phyloP scores from a whole-genome alignment of 2,888 invertebrate species.

The Tenthredo amoena region DNA sequence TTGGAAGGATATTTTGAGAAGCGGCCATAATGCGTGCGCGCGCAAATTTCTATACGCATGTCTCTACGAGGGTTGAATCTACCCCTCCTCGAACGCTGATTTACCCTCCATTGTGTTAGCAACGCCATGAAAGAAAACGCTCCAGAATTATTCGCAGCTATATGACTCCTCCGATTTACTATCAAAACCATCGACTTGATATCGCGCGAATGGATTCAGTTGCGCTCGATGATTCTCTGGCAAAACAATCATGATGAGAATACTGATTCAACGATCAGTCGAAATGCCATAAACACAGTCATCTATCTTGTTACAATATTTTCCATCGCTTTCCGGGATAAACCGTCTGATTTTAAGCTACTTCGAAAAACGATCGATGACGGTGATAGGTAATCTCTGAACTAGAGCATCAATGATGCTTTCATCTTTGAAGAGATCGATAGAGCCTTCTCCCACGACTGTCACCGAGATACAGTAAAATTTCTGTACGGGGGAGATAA shows the following conservation, averaged over 20 bases:
- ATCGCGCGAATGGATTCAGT: neutral
- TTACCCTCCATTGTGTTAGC: conserved; percentile 45
- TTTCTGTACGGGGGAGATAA: neutral
- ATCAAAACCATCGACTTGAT: neutral
- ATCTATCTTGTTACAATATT: neutral
- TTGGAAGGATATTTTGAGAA: neutral
- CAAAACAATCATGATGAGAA: neutral
- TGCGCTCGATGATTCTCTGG: neutral
- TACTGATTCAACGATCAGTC: neutral
- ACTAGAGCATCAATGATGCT: neutral
- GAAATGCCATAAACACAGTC: neutral
- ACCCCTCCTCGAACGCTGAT: conserved; percentile 19
- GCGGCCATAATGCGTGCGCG: conserved; percentile 53
- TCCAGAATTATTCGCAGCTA: neutral
- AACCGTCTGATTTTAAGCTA: neutral
- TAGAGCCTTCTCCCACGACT: neutral
- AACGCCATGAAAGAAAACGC: conserved; percentile 24
- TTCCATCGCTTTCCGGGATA: neutral
- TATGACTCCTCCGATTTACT: neutral
- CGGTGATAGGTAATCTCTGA: neutral
- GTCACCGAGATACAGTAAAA: neutral
- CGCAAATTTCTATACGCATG: conserved; percentile 48
- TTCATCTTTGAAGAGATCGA: conserved; percentile 25
- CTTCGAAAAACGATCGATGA: neutral
- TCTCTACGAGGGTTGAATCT: conserved; percentile 20